These are phyloP conservation scores for Phycodurus eques DNA, from an alignment of 2,113 vertebrate species.

Conservation along the genomic window DNA sequence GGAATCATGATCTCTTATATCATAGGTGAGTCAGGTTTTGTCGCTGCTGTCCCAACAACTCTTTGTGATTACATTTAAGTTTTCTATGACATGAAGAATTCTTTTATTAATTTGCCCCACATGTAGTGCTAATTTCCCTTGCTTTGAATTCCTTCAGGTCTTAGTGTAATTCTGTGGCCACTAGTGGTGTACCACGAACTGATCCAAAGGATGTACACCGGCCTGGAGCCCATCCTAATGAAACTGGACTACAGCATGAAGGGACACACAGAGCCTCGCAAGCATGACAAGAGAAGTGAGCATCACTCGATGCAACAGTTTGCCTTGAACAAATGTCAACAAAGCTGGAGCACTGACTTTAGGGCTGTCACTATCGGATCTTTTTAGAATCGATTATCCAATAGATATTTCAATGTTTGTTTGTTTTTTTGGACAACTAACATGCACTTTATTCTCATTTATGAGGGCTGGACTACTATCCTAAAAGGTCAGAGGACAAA, in stretches of 20 bases:
- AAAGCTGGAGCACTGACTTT: background rate
- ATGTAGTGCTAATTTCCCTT: background rate
- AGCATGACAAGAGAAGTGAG: constrained; percentile 97
- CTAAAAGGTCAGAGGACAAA: too few relatives aligned
- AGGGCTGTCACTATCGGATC: too few relatives aligned
- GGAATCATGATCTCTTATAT: constrained; percentile 99
- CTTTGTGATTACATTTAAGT: background rate
- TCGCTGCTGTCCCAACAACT: background rate
- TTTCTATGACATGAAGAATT: background rate
- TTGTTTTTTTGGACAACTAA: too few relatives aligned
- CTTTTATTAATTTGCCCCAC: background rate
- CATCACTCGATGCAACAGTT: background rate
- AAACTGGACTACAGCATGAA: constrained; percentile 99
- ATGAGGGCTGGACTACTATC: too few relatives aligned
- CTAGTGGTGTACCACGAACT: constrained; percentile 96
- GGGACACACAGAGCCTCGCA: constrained; percentile 85
- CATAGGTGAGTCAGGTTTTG: constrained; percentile 78
- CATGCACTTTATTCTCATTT: too few relatives aligned
- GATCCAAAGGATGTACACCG: constrained; percentile 97
- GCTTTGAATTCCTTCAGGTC: constrained; percentile 65
- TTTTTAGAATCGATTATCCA: too few relatives aligned
- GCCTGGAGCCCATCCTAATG: constrained; percentile 95
- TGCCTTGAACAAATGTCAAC: background rate
- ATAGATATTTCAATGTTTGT: too few relatives aligned
- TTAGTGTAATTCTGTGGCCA: constrained; percentile 95